Percentiles rank a stretch among this genome's conserved stretches.
phyloP scores from a whole-genome alignment of 2,888 invertebrate species.

The Acrobasis repandana region DNA sequence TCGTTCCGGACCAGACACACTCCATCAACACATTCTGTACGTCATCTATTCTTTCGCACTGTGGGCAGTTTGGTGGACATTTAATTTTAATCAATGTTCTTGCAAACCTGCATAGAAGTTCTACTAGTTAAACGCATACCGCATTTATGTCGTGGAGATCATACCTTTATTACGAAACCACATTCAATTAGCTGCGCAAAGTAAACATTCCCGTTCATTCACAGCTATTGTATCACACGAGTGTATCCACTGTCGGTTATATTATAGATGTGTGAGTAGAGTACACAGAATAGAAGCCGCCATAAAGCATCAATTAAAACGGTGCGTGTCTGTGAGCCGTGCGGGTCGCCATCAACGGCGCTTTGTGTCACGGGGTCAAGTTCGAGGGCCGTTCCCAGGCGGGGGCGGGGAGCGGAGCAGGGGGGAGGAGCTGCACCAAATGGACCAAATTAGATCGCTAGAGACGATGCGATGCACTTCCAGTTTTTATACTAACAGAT shows the following conservation, averaged over 20 bases:
- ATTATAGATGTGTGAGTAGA: not conserved
- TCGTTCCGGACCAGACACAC: too few relatives aligned
- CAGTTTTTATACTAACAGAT: not conserved
- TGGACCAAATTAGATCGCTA: slow-evolving; percentile 17
- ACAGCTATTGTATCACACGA: not conserved
- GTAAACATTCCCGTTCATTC: not conserved
- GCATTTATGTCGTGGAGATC: too few relatives aligned
- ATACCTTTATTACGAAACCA: too few relatives aligned
- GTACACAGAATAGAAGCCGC: slow-evolving; percentile 5
- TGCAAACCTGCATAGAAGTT: too few relatives aligned
- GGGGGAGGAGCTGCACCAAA: not conserved
- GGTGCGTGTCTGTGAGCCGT: not conserved
- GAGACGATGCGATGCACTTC: not conserved
- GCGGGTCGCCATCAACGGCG: slow-evolving; percentile 13
- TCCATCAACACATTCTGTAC: too few relatives aligned
- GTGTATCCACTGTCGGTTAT: too few relatives aligned
- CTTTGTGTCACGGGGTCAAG: slow-evolving; percentile 21
- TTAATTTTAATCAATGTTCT: too few relatives aligned
- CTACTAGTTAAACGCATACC: too few relatives aligned
- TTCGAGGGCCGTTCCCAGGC: slow-evolving; percentile 17
- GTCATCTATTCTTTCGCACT: too few relatives aligned
- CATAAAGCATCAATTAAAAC: slow-evolving; percentile 16
- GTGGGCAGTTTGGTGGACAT: too few relatives aligned
- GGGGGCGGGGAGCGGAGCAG: not conserved
- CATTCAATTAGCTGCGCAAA: not conserved